Evolutionary conservation across 1,140 invertebrate genomes (phyloP), one percentile per base, ranked within the genome.

Genomic region (Dreissena polymorpha): DNA sequence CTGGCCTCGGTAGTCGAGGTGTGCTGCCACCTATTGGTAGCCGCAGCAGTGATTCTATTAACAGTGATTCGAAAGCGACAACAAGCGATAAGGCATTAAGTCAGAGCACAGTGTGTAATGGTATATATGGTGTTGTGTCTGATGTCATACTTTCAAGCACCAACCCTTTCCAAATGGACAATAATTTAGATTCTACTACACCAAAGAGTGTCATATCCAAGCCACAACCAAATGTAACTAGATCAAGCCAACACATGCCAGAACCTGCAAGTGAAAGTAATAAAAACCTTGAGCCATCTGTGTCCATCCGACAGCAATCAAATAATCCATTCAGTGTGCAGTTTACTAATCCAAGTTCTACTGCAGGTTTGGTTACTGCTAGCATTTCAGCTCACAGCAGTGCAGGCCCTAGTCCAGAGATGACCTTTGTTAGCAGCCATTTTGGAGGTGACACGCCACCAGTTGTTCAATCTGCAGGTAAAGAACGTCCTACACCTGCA

Each of bases 11-110:
- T 16, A 53, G 67, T 50, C 63, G 23, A 10, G 21, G n/a, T 68
- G 21, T 50, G 10, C 65, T 83, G 10, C 81, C 81, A 27, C 81
- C 81, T 14, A 83, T 83, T 70, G 67, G 73, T 49, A 65, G 72
- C 53, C 63, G 51, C 50, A 64, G 21, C n/a, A 29, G 55, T 27
- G 81, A 83, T 27, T 70, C 39, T 53, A 23, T 55, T 29, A 53
- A 78, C 14, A 49, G 16, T 55, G 67, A 57, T 0, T 21, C 25
- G 21, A 25, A 7, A 25, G 49, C 10, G 0, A 65, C 68, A 55
- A 10, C 76, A 68, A 53, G 39, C 18, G 49, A 53, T 78, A 65
- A 78, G 8, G 68, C 39, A 39, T 39, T 39, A 39, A 39, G 39
- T 8, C 39, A 39, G 39, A 39, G 39, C 39, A 5, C 39, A 5